Evolutionary conservation across 1,140 invertebrate genomes (phyloP), one percentile per base, ranked within the genome.

Genomic region (Musca domestica): DNA sequence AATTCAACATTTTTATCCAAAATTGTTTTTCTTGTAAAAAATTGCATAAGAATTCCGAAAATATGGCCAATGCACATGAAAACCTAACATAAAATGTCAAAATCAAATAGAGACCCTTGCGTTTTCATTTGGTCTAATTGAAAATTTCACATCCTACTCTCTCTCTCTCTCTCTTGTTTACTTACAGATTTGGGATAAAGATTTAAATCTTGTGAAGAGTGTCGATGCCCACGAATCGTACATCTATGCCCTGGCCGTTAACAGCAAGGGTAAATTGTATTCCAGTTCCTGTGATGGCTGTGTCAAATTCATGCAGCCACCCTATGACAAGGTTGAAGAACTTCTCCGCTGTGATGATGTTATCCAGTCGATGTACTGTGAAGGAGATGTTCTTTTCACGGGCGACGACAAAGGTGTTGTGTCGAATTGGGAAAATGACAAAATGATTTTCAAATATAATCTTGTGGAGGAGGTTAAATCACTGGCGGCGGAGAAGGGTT

Each of bases 401-500:
- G 80, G 80, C 9, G 80, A 82, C 64, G 80, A 82, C 64, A 81
- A 81, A 46, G 80, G 80, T 14, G 75, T 78, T 3, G 78, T 81
- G 12, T 76, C 77, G 58, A 76, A 77, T 25, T 82, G 80, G 78
- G 71, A 70, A 56, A 75, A 82, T 63, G 77, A 80, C 66, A 76
- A 77, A 41, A 80, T 82, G 71, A 67, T 76, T 25, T 80, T 81
- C 15, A 81, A 81, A 67, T 81, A 78, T 67, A 81, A 75, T 69
- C 30, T 82, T 25, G 77, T 81, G 9, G 80, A 82, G 67, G 78
- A 81, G 34, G 80, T 82, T 0, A 80, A 80, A 25, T 77, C 76
- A 0, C 51, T 82, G 22, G 78, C 75, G 4, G 80, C 75, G 7
- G 77, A 82, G 49, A 34, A 73, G 51, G 69, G 72, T 25, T 65